phyloP scores from a whole-genome alignment of 1,140 invertebrate species.

The Heliconius melpomene region DNA sequence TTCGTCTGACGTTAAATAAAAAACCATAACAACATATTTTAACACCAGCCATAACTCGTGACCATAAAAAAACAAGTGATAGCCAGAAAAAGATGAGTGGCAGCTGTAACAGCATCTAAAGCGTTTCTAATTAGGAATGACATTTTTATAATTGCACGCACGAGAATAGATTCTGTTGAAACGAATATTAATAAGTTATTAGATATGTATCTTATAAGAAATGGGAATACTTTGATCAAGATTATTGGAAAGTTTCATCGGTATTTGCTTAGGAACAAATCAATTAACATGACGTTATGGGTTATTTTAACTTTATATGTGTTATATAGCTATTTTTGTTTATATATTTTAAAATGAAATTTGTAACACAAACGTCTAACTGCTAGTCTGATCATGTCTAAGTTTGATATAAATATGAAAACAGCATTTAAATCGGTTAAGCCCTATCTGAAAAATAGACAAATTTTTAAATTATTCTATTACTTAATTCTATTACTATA shows the following conservation, averaged over 20 bases:
- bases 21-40: conserved; percentile 18
- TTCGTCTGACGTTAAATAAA: background rate
- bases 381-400: no score
- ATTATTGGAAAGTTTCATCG: background rate
- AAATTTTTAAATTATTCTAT: no score
- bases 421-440: no score
- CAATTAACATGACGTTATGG: background rate
- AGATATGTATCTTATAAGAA: background rate
- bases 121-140: conserved; percentile 69
- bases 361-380: no score
- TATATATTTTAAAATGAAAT: no score
- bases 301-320: no score
- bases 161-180: conserved; percentile 1
- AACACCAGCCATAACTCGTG: conserved; percentile 25
- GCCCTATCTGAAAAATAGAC: no score
- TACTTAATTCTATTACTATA: no score
- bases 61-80: conserved; percentile 31
- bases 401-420: no score
- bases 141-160: conserved; percentile 62
- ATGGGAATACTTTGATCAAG: background rate
- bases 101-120: conserved; percentile 54
- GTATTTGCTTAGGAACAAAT: background rate
- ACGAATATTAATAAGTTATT: background rate
- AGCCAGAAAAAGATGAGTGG: conserved; percentile 47
- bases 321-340: no score